Evolutionary conservation across 2,113 vertebrate species (phyloP).

Genomic region (Furnarius figulus): DNA sequence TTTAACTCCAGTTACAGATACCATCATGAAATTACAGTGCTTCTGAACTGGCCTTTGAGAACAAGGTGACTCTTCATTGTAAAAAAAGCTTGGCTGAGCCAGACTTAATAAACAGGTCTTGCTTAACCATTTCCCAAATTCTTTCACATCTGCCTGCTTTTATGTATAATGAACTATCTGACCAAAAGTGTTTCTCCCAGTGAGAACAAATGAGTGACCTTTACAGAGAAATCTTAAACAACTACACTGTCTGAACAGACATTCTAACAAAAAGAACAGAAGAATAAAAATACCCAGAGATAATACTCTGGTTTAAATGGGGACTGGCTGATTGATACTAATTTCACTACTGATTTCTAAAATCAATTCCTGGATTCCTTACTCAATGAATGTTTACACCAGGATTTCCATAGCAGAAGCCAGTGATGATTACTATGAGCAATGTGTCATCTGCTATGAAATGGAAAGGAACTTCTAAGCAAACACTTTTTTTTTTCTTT

Average conservation of each 20-base stretch:
- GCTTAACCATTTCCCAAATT: background rate
- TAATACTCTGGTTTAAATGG: background rate
- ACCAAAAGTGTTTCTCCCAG: background rate
- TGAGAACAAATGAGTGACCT: background rate
- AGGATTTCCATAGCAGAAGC: background rate
- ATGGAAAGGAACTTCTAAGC: background rate
- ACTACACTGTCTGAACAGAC: background rate
- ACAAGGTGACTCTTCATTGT: background rate
- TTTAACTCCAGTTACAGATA: background rate
- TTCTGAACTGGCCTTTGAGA: background rate
- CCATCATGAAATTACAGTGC: background rate
- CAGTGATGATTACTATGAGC: background rate
- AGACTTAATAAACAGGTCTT: background rate
- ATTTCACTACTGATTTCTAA: background rate
- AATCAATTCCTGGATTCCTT: background rate
- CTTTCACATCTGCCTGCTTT: background rate
- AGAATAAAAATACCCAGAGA: background rate
- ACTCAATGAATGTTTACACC: background rate
- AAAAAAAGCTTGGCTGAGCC: background rate
- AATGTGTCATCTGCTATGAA: background rate
- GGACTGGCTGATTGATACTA: background rate
- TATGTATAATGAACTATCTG: background rate
- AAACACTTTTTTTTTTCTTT: background rate
- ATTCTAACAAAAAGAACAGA: background rate
- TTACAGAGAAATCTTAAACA: background rate